phyloP scores from a whole-genome alignment of 2,113 vertebrate genomes.

The Cyanoramphus novaezelandiae region DNA sequence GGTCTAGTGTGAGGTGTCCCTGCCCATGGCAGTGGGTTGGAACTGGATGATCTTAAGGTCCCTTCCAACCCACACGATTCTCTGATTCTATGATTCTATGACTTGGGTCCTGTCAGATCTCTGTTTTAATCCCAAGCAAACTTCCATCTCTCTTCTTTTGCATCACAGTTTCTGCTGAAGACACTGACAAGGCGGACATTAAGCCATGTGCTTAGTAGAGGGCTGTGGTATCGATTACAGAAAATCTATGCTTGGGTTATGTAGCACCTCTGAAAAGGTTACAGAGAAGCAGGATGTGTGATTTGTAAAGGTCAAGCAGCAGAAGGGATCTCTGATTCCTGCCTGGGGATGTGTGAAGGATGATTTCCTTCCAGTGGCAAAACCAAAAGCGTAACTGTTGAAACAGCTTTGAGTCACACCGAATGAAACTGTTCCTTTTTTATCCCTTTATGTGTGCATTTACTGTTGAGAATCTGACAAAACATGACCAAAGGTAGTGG shows the following conservation, averaged over 20 bases:
- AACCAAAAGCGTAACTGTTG: background rate
- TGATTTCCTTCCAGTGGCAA: background rate
- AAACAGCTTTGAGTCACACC: background rate
- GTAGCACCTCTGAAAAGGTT: constrained; percentile 16
- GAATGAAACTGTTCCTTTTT: background rate
- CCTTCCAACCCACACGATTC: background rate
- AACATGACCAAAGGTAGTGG: accelerated
- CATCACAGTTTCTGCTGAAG: background rate
- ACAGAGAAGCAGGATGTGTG: accelerated
- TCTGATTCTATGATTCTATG: background rate
- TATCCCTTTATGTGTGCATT: background rate
- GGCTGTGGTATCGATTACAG: background rate
- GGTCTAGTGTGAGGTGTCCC: background rate
- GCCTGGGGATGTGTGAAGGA: background rate
- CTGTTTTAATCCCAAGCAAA: background rate
- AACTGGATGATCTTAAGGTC: background rate
- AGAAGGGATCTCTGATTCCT: background rate
- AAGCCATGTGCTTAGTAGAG: accelerated
- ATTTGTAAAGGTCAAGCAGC: background rate
- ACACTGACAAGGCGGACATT: background rate
- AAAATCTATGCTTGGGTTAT: background rate
- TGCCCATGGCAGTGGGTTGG: background rate
- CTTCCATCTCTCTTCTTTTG: background rate
- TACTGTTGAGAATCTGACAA: background rate
- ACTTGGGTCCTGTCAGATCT: accelerated